These are phyloP conservation scores for Simalia tracyae DNA, from an alignment of 2,797 vertebrate genomes.

Conservation along the genomic window DNA sequence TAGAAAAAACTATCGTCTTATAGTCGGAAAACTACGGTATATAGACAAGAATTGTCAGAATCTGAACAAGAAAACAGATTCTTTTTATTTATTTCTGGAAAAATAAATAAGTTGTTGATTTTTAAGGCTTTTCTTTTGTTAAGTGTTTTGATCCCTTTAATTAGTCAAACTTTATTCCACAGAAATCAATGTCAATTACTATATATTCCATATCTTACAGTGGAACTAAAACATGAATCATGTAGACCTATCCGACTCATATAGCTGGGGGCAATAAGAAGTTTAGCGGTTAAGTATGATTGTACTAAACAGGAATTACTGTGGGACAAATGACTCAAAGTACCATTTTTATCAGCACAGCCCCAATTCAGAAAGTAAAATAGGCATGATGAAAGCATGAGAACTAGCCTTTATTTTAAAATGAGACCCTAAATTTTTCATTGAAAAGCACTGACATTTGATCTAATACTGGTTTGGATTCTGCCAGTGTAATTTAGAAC, in stretches of 20 bases:
- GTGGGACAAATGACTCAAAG: not conserved
- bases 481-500: not conserved
- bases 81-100: not conserved
- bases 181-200: not conserved
- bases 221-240: not conserved
- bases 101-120: not conserved
- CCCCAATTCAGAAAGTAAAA: not conserved
- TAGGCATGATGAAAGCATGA: not conserved
- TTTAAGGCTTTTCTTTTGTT: not conserved
- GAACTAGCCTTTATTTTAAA: not conserved
- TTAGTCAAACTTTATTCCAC: not conserved
- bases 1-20: too few species aligned
- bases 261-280: not conserved
- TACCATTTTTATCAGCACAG: not conserved
- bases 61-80: not conserved
- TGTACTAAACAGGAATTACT: not conserved
- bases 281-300: not conserved
- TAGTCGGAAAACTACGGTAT: not conserved
- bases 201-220: not conserved
- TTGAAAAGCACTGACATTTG: not conserved
- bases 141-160: not conserved
- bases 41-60: slow-evolving; percentile 2
- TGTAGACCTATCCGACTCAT: not conserved
- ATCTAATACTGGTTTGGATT: not conserved
- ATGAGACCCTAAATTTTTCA: not conserved